A percentile compares a stretch with the other conserved stretches of the same genome.
Conservation (phyloP, 2,888 invertebrate species). For the Crocallis elinguaria region DNA sequence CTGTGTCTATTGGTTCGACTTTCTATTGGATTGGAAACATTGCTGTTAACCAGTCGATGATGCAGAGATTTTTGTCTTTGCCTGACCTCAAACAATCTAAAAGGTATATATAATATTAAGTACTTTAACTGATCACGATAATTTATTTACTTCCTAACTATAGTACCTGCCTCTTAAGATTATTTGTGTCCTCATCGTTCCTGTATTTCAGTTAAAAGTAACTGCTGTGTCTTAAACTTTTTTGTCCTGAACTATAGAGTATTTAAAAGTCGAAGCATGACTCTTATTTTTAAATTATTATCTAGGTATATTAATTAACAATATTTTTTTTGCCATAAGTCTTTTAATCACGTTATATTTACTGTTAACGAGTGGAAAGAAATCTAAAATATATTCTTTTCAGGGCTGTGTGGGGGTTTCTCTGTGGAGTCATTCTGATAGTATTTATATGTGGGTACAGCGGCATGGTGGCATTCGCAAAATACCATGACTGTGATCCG, state of each 20-base stretch:
- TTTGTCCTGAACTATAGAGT: neutral
- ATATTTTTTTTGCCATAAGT: too few relatives aligned
- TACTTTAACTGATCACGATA: too few relatives aligned
- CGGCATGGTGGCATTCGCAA: constrained; percentile 90
- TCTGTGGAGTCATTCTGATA: constrained; percentile 87
- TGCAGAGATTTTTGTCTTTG: constrained; percentile 90
- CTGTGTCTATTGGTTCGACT: constrained; percentile 88
- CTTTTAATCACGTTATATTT: too few relatives aligned
- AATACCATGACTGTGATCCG: constrained; percentile 91
- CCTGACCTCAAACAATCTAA: constrained; percentile 86
- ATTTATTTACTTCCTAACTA: too few relatives aligned
- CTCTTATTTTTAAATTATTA: too few relatives aligned
- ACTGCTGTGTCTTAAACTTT: neutral
- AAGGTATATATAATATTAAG: too few relatives aligned
- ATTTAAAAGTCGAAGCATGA: too few relatives aligned
- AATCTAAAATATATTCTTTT: constrained; percentile 25
- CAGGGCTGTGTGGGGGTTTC: constrained; percentile 89
- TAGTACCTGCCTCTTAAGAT: too few relatives aligned
- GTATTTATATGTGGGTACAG: constrained; percentile 89
- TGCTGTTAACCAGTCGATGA: constrained; percentile 91
- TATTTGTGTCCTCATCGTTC: too few relatives aligned
- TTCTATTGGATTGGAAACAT: constrained; percentile 90
- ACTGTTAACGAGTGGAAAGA: neutral
- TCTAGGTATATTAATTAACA: too few relatives aligned
- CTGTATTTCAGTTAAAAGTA: too few relatives aligned